Percentiles rank a stretch among this genome's conserved stretches.
phyloP scores from a whole-genome alignment of 2,113 vertebrate genomes.

The Ptyas mucosa region DNA sequence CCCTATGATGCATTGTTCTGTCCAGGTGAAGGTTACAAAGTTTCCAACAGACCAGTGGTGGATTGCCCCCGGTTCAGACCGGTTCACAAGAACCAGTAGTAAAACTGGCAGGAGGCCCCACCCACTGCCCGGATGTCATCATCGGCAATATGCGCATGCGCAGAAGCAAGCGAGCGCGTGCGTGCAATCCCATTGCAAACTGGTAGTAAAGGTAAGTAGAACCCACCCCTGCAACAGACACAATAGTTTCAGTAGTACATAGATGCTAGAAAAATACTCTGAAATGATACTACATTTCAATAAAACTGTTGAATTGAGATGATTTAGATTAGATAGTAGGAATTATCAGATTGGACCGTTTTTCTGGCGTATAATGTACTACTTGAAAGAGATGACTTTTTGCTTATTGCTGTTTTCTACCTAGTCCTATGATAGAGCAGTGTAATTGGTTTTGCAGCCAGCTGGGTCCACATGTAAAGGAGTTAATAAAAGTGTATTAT shows the following conservation, averaged over 20 bases:
- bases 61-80: no score
- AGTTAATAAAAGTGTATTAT: neutral
- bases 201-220: no score
- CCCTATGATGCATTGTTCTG: neutral
- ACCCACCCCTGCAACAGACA: neutral
- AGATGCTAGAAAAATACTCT: neutral
- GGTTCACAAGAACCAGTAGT: no score
- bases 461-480: neutral
- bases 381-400: neutral
- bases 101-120: no score
- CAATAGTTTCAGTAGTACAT: neutral
- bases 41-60: neutral
- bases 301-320: neutral
- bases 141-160: no score
- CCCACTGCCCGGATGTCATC: no score
- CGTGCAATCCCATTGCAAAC: no score
- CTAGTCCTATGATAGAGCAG: neutral
- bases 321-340: neutral
- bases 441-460: neutral
- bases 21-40: neutral
- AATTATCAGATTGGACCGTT: neutral
- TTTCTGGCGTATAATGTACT: neutral
- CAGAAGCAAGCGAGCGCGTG: no score
- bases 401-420: neutral
- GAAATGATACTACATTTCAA: neutral